Conservation (phyloP, 2,888 invertebrate species). For the Flexamia atlantica region DNA sequence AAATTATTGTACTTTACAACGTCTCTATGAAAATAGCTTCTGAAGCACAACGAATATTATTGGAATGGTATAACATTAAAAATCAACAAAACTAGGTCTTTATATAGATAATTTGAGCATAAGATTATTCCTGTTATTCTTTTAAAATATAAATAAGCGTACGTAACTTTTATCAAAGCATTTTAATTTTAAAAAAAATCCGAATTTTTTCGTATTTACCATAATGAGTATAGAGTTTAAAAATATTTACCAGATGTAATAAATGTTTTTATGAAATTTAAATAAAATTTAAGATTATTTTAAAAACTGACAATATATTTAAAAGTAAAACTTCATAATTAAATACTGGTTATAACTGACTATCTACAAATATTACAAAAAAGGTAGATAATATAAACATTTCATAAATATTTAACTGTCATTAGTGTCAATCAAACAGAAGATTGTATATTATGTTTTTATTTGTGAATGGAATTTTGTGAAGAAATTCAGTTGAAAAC, state of each 20-base stretch:
- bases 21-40: slow-evolving; percentile 38
- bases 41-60: slow-evolving; percentile 16
- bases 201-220: neutral
- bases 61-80: slow-evolving; percentile 19
- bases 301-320: neutral
- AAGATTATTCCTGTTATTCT: neutral
- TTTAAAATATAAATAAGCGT: neutral
- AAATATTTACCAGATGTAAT: too few species aligned
- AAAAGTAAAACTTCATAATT: neutral
- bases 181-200: too few species aligned
- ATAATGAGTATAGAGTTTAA: too few species aligned
- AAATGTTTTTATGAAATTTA: too few species aligned
- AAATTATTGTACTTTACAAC: slow-evolving; percentile 15
- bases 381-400: neutral
- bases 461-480: neutral
- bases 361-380: slow-evolving; percentile 11
- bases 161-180: neutral
- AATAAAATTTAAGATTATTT: too few species aligned
- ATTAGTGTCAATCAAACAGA: neutral
- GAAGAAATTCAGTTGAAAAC: neutral
- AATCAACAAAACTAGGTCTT: slow-evolving; percentile 9
- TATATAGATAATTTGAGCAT: neutral
- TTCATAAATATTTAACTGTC: neutral
- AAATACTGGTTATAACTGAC: neutral
- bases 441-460: neutral